Conservation (phyloP, 2,888 invertebrate species). For the Philopedon plagiatum region DNA sequence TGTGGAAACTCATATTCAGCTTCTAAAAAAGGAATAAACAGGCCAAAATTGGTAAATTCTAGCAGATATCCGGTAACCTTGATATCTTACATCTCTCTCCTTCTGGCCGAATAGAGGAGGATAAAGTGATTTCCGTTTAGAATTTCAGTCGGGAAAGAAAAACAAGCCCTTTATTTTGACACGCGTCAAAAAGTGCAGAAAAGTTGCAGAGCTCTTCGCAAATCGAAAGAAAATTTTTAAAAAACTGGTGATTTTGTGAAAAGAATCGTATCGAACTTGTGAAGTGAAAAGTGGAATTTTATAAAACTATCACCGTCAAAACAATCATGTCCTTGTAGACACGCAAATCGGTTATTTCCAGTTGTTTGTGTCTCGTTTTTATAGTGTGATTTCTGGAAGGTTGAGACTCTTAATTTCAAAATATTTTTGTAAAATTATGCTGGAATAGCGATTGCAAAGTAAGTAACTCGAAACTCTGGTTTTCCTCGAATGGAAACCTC, state of each 20-base stretch:
- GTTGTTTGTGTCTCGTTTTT: conserved; percentile 26
- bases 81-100: neutral
- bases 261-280: neutral
- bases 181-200: conserved; percentile 28
- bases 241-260: neutral
- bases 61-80: neutral
- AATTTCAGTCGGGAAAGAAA: conserved; percentile 18
- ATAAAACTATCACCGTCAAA: conserved; percentile 32
- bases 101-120: neutral
- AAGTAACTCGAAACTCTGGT: neutral
- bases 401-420: conserved; percentile 14
- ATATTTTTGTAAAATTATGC: conserved; percentile 27
- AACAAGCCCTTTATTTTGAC: conserved; percentile 29
- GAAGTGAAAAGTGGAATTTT: conserved; percentile 10
- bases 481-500: neutral
- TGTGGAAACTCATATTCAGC: no score
- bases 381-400: conserved; percentile 20
- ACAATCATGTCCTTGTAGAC: conserved; percentile 35
- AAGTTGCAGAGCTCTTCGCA: neutral
- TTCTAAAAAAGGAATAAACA: no score
- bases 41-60: neutral
- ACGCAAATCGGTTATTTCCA: conserved; percentile 23
- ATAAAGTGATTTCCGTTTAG: neutral
- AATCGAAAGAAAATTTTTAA: conserved; percentile 5
- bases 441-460: neutral